A percentile compares a stretch with the other conserved stretches of the same genome.
phyloP scores from a whole-genome alignment of 2,113 vertebrate species.

The Bettongia penicillata region DNA sequence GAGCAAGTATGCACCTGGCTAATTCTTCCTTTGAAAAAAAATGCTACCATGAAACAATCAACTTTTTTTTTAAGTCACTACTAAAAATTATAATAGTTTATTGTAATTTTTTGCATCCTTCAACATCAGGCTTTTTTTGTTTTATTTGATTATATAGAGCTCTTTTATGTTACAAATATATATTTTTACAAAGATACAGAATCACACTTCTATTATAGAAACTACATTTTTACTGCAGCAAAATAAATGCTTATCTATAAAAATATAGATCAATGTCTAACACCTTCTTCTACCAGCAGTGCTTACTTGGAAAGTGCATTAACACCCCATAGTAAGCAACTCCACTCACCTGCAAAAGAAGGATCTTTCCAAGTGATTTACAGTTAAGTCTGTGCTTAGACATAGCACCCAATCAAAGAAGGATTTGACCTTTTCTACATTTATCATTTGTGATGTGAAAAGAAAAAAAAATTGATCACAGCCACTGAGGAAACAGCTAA shows the following conservation, averaged over 20 bases:
- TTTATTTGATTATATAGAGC: slow-evolving; percentile 57
- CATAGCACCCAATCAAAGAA: slow-evolving; percentile 60
- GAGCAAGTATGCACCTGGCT: neutral
- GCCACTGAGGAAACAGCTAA: slow-evolving; percentile 2
- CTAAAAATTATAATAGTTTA: neutral
- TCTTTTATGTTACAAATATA: slow-evolving; percentile 63
- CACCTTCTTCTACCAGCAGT: slow-evolving; percentile 67
- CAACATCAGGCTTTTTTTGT: slow-evolving; percentile 44
- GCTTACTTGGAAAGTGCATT: slow-evolving; percentile 59
- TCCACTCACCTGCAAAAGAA: slow-evolving; percentile 70
- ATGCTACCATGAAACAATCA: neutral
- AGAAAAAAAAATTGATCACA: slow-evolving; percentile 26
- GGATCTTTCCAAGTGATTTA: slow-evolving; percentile 66
- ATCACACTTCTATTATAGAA: slow-evolving; percentile 66
- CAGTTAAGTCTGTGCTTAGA: slow-evolving; percentile 68
- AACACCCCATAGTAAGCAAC: slow-evolving; percentile 57
- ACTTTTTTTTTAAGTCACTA: neutral
- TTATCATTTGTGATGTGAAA: slow-evolving; percentile 51
- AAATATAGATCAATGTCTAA: slow-evolving; percentile 75
- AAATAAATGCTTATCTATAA: slow-evolving; percentile 72
- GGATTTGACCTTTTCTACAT: slow-evolving; percentile 59
- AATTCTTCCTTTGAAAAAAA: slow-evolving; percentile 21
- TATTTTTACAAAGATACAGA: slow-evolving; percentile 68
- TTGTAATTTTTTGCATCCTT: slow-evolving; percentile 54
- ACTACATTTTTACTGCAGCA: slow-evolving; percentile 56